Base-by-base conservation (phyloP, 1,140 invertebrate species). In the Nymphalis io region DNA sequence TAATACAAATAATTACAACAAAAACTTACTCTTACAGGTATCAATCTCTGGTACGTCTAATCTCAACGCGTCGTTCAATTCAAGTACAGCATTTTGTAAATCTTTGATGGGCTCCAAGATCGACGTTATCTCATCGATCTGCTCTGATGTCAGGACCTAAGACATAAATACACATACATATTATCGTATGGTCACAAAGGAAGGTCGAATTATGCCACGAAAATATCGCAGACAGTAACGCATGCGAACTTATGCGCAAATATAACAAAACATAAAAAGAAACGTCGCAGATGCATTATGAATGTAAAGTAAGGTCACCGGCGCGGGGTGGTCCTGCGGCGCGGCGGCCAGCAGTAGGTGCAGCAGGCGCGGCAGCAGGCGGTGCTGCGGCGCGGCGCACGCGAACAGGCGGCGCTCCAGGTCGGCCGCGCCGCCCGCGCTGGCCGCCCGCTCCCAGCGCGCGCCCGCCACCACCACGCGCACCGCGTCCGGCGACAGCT, bases 81-180 rank as follows among this genome's bases (percentile, higher is more conserved):
- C 93, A 0, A 93, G 88, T 59, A 95, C 93, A 0, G 93, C 93
- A 64, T 86, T 92, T 40, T 93, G 93, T 18, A 94, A 81, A 71
- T 94, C 93, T 73, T 93, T 93, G 15, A 94, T 89, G 21, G 92
- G 92, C 48, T 93, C 92, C 39, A 95, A 74, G 76, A 92, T 93
- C 2, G 90, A 84, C 15, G 90, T 80, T 21, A 94, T 79, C 42
- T 93, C 87, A 55, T 92, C 88, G 68, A 93, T 92, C 74, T 94
- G 93, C 62, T 93, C 90, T 12, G 91, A 92, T 39, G 93, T 91
- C 62, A 93, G 85, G n/a, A 92, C 87, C 77, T 18, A 83, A 83
- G 16, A 67, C 12, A 53, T 60, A 18, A 60, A 46, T 65, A 59
- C 69, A 48, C 12, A 27, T 39, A 65, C 3, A 60, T 8, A 46